phyloP scores from a whole-genome alignment of 2,797 vertebrate species.

The Mus caroli region DNA sequence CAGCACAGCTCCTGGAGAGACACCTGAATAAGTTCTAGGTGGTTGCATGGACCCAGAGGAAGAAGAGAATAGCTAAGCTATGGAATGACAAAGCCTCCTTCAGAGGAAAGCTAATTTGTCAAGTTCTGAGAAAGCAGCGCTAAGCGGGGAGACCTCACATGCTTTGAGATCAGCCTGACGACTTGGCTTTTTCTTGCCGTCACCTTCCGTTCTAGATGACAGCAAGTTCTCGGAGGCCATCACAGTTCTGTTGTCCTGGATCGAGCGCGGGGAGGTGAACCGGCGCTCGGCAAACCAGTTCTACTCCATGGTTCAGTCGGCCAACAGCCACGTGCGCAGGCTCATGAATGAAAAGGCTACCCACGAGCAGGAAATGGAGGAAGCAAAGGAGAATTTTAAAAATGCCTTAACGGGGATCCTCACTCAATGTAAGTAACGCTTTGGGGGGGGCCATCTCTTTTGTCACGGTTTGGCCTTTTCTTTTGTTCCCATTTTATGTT shows the following conservation, averaged over 20 bases:
- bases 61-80: not conserved
- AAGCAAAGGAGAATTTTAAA: conserved; percentile 96
- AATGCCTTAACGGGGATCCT: conserved; percentile 95
- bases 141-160: not conserved
- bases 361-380: conserved; percentile 96
- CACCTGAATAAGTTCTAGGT: not conserved
- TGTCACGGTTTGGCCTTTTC: conserved; percentile 81
- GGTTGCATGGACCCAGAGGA: not conserved
- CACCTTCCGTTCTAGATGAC: conserved; percentile 91
- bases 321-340: conserved; percentile 96
- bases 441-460: conserved; percentile 77
- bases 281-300: conserved; percentile 96
- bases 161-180: not conserved
- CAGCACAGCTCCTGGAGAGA: not conserved
- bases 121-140: not conserved
- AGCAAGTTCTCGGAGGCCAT: conserved; percentile 95
- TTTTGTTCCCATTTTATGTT: conserved; percentile 79
- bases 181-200: not conserved
- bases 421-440: conserved; percentile 95
- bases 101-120: not conserved
- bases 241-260: conserved; percentile 95
- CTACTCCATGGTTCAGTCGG: conserved; percentile 98
- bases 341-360: conserved; percentile 96
- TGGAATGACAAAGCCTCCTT: not conserved
- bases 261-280: conserved; percentile 97